Evolutionary conservation across 2,797 vertebrate species (phyloP).

Genomic region (Pygocentrus nattereri): DNA sequence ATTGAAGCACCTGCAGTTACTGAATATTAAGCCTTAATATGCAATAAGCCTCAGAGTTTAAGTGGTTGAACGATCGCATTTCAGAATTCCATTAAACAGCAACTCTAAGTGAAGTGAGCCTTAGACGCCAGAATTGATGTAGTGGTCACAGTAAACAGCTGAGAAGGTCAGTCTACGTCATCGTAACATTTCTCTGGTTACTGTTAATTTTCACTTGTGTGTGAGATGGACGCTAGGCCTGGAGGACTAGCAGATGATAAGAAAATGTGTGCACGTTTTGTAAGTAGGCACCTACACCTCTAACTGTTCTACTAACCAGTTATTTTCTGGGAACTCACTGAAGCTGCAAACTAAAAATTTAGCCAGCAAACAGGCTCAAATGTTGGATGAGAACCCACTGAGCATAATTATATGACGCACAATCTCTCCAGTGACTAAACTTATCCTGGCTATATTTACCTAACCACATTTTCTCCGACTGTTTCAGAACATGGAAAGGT

Average conservation of each 20-base stretch:
- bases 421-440: not conserved
- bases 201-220: constrained; percentile 60
- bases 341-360: not conserved
- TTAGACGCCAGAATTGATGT: constrained; percentile 59
- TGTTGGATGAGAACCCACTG: not conserved
- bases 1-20: no score
- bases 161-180: constrained; percentile 29
- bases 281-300: not conserved
- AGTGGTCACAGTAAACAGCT: constrained; percentile 42
- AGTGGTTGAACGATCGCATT: not conserved
- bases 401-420: not conserved
- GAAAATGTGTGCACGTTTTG: not conserved
- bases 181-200: constrained; percentile 56
- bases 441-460: constrained; percentile 9
- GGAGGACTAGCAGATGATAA: constrained; percentile 8
- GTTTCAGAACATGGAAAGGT: not conserved
- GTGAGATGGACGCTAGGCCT: constrained; percentile 21
- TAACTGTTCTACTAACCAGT: not conserved
- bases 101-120: constrained; percentile 27
- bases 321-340: not conserved
- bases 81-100: constrained; percentile 14
- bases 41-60: no score
- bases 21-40: no score
- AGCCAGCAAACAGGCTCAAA: not conserved
- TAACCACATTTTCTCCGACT: not conserved